Percentiles rank a stretch among this genome's conserved stretches.
phyloP scores from a whole-genome alignment of 1,140 invertebrate genomes.

The Metopolophium dirhodum region DNA sequence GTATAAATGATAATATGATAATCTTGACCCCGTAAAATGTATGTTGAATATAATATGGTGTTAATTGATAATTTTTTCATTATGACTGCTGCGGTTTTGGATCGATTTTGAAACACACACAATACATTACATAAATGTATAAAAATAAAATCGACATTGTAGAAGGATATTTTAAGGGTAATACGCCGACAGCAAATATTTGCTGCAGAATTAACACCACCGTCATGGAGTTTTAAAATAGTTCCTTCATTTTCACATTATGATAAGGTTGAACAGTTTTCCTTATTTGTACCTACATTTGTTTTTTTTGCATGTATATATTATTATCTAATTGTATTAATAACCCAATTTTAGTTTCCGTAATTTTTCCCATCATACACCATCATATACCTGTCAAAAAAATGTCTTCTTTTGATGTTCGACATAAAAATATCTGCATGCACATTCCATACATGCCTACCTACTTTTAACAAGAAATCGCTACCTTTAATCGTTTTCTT shows the following conservation, averaged over 20 bases:
- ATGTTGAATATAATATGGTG: neutral
- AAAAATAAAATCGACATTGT: neutral
- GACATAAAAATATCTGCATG: neutral
- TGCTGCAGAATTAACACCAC: constrained; percentile 48
- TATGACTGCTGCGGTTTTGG: constrained; percentile 27
- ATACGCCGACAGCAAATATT: constrained; percentile 54
- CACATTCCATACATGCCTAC: neutral
- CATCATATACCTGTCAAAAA: neutral
- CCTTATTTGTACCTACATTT: neutral
- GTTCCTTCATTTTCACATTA: constrained; percentile 56
- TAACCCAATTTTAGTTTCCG: neutral
- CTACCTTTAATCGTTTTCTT: neutral
- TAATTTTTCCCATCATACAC: neutral
- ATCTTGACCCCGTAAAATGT: neutral
- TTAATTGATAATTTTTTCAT: constrained; percentile 32
- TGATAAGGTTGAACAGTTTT: constrained; percentile 45
- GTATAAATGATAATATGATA: neutral
- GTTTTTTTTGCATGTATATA: neutral
- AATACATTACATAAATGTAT: neutral
- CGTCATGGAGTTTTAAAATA: constrained; percentile 54
- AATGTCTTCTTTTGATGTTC: neutral
- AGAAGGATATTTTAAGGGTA: constrained; percentile 54
- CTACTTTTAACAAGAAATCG: neutral
- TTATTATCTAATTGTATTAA: neutral
- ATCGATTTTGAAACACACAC: constrained; percentile 18